These are phyloP conservation scores for Vidua chalybeata DNA, from an alignment of 2,113 vertebrate genomes.

Conservation along the genomic window DNA sequence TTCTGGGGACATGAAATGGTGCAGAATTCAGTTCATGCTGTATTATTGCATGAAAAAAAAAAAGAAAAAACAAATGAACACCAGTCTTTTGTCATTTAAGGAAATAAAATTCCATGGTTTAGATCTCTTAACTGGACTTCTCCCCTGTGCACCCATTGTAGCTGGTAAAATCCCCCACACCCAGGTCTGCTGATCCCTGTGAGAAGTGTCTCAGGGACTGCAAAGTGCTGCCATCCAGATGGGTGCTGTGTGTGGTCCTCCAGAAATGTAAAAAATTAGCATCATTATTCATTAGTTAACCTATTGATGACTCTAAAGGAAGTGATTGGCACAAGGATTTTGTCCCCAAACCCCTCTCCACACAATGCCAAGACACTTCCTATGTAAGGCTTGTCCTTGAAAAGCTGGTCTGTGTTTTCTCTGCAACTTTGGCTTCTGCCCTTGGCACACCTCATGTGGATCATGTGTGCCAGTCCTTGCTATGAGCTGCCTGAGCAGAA, in stretches of 20 bases:
- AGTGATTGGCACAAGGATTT: background rate
- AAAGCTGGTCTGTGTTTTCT: background rate
- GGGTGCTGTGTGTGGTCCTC: background rate
- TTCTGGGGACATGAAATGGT: background rate
- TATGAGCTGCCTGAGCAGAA: background rate
- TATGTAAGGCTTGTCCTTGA: background rate
- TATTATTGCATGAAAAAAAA: background rate
- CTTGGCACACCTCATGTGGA: rapidly evolving
- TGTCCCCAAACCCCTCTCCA: background rate
- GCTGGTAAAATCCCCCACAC: background rate
- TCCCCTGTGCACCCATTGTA: background rate
- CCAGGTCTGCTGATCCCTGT: background rate
- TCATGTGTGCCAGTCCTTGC: background rate
- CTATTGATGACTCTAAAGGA: background rate
- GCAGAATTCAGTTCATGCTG: background rate
- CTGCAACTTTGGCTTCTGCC: background rate
- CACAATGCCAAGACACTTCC: background rate
- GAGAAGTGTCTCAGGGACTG: background rate
- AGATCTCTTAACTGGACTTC: background rate
- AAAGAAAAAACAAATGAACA: background rate
- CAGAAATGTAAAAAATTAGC: background rate
- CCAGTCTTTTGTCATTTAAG: background rate
- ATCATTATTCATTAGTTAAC: background rate
- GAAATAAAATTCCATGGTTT: background rate
- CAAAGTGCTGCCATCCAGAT: background rate